These are phyloP conservation scores for Hippocampus kuda DNA, from an alignment of 2,797 vertebrate genomes.

Conservation along the genomic window DNA sequence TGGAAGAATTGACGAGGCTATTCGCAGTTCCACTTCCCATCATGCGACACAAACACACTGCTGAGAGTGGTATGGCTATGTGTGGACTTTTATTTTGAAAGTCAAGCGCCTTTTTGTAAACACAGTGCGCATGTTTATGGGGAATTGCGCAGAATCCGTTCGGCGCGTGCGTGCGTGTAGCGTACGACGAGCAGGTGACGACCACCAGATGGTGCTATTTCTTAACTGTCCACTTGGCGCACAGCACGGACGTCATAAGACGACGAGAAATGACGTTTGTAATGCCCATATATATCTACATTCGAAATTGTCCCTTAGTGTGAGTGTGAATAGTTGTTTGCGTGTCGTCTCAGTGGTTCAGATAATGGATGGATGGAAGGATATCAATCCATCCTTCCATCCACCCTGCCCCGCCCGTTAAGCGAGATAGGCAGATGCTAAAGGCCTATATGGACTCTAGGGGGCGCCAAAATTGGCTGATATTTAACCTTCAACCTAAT, in stretches of 20 bases:
- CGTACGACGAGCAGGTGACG: conserved; percentile 9
- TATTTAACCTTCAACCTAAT: too few species aligned
- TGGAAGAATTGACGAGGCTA: background rate
- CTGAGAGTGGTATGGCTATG: conserved; percentile 17
- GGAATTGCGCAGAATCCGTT: conserved; percentile 17
- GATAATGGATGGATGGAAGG: too few species aligned
- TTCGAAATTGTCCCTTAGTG: too few species aligned
- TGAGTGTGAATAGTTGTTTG: too few species aligned
- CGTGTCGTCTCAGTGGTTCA: too few species aligned
- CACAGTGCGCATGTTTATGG: conserved; percentile 23
- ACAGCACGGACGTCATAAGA: background rate
- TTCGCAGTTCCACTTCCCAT: background rate
- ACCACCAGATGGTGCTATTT: conserved; percentile 51
- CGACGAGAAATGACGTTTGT: background rate
- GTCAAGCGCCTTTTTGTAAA: background rate
- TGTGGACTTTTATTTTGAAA: conserved; percentile 19
- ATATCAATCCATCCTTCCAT: too few species aligned
- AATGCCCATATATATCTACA: background rate
- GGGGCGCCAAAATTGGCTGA: too few species aligned
- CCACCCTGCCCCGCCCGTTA: too few species aligned
- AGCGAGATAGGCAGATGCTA: too few species aligned
- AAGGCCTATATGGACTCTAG: too few species aligned
- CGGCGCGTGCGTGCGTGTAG: conserved; percentile 3
- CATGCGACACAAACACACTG: background rate
- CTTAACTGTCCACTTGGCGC: background rate